Base-by-base conservation (phyloP, 2,888 invertebrate genomes). In the Cataglyphis rosenhaueri region DNA sequence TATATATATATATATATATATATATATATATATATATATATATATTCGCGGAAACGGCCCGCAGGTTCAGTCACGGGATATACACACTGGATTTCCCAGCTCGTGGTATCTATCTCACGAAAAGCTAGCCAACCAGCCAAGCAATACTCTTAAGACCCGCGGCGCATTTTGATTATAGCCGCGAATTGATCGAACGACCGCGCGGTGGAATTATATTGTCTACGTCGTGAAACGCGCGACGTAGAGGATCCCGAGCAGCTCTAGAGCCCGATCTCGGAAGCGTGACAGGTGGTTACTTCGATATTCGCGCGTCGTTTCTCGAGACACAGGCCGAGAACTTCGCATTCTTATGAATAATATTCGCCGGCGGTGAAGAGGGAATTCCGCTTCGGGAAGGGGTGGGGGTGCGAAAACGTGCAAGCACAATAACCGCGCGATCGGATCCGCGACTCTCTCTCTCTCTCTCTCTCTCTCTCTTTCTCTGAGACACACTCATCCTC, bases 251-350 rank as follows among this genome's bases (percentile, higher is more conserved):
- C 75, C 78, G 75, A 71, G n/a, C 57, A 79, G 86, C 84, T n/a
- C 48, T 88, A 84, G 79, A 84, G 87, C 86, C 82, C 52, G 38
- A 70, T 78, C 48, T 52, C 71, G 87, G 85, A 88, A 88, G 86
- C 81, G 86, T 82, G 88, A 83, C 89, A 88, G 88, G 85, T 89
- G 87, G 89, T 84, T 84, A 81, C 65, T 81, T 81, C 76, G 70
- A 82, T 78, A 84, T 83, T 83, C 86, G 84, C 81, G 81, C 35
- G 57, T 62, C 44, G 15, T 65, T 65, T 15, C n/a, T 61, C 73
- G 79, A 61, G 52, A 66, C 65, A 68, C 59, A 71, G 38, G 57
- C 48, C 48, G 48, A 52, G 61, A 83, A 84, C 81, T 84, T 84
- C 32, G 59, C 70, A 78, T 78, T 78, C 82, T 59, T 74, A 84